Conservation (phyloP, 1,140 invertebrate genomes). For the Agrilus planipennis region DNA sequence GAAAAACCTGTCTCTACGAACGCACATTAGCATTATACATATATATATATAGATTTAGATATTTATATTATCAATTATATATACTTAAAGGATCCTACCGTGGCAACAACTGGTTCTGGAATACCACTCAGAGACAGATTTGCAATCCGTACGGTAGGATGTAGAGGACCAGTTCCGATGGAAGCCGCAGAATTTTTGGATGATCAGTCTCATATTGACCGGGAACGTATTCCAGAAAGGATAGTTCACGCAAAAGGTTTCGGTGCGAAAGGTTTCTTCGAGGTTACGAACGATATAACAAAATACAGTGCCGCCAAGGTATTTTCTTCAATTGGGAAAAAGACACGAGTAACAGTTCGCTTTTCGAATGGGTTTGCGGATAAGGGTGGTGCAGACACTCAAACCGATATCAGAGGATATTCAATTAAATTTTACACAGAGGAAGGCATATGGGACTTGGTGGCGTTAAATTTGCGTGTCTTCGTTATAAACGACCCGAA, state of each 20-base stretch:
- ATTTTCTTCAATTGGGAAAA: conserved; percentile 74
- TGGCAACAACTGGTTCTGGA: conserved; percentile 55
- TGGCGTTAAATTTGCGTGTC: conserved; percentile 85
- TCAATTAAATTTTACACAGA: conserved; percentile 88
- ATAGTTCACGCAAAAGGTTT: conserved; percentile 91
- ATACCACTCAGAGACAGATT: conserved; percentile 59
- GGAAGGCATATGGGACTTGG: conserved; percentile 85
- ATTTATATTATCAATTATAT: too few species aligned
- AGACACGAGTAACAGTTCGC: conserved; percentile 66
- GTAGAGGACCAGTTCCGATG: conserved; percentile 75
- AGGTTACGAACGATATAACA: conserved; percentile 84
- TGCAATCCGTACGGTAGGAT: conserved; percentile 66
- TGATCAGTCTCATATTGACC: conserved; percentile 77
- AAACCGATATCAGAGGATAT: conserved; percentile 78
- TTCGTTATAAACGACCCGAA: conserved; percentile 87
- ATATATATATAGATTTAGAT: too few species aligned
- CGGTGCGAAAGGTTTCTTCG: conserved; percentile 89
- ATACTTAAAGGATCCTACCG: conserved; percentile 33
- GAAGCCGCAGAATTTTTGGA: conserved; percentile 82
- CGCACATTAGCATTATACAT: too few species aligned
- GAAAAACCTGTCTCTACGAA: too few species aligned
- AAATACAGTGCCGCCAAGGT: conserved; percentile 74
- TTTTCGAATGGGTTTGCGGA: conserved; percentile 86
- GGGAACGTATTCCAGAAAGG: conserved; percentile 90
- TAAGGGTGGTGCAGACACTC: conserved; percentile 70